Conservation (phyloP, 2,888 invertebrate species). For the Entomobrya multifasciata region DNA sequence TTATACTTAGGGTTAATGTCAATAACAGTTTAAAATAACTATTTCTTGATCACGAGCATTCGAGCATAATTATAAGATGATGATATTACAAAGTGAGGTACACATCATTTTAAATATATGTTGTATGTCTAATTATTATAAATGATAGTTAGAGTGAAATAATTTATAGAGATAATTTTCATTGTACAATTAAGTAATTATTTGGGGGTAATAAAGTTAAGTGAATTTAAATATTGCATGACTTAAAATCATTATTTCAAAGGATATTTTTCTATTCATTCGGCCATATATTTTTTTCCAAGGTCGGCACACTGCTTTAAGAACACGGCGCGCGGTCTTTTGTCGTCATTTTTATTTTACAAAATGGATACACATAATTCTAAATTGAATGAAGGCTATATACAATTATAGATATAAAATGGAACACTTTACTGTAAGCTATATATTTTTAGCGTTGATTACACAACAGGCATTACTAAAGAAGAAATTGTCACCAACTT, state of each 20-base stretch:
- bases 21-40: not conserved
- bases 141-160: constrained; percentile 2
- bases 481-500: no score
- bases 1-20: no score
- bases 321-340: no score
- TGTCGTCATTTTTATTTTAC: no score
- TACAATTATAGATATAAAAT: no score
- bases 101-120: not conserved
- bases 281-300: not conserved
- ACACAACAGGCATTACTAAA: no score
- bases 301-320: no score
- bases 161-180: not conserved
- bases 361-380: not conserved
- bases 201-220: constrained; percentile 17
- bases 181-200: not conserved
- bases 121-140: not conserved
- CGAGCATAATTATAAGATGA: not conserved
- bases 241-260: constrained; percentile 32
- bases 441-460: no score
- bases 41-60: no score
- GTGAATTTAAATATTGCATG: constrained; percentile 35
- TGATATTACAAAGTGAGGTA: not conserved
- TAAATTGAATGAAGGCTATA: no score
- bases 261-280: not conserved
- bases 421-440: no score